Evolutionary conservation across 1,140 invertebrate genomes (phyloP).

Genomic region (Leptopilina boulardi): DNA sequence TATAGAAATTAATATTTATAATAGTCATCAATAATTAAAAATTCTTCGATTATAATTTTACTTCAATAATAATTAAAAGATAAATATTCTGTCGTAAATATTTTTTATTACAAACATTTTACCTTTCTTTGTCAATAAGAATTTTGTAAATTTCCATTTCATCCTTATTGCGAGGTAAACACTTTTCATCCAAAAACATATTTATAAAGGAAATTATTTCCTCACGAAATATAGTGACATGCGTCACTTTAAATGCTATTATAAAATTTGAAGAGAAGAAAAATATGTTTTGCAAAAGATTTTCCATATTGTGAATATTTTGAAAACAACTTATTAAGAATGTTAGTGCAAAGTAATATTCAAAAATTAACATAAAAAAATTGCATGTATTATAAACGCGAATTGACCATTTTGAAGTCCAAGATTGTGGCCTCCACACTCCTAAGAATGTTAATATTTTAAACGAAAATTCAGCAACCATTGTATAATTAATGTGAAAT

Average conservation of each 20-base stretch:
- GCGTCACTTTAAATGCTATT: background rate
- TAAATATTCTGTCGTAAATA: no score
- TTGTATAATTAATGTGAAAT: background rate
- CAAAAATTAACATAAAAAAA: background rate
- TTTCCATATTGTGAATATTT: constrained; percentile 11
- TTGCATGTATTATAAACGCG: background rate
- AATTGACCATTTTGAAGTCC: constrained; percentile 12
- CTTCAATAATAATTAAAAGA: no score
- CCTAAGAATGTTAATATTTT: background rate
- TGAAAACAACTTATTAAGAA: background rate
- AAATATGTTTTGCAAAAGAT: constrained; percentile 8
- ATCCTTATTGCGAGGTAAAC: background rate
- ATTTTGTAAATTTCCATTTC: background rate
- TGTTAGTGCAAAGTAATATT: background rate
- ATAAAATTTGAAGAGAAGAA: background rate
- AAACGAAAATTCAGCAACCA: constrained; percentile 15
- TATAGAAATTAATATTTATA: no score
- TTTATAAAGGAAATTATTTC: background rate
- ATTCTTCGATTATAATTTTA: no score
- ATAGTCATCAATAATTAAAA: no score
- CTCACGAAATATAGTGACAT: background rate
- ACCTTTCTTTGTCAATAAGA: background rate
- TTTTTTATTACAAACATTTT: no score
- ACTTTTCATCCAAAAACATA: background rate
- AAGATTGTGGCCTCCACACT: background rate